Evolutionary conservation across 2,888 invertebrate genomes (phyloP), one percentile per base, ranked within the genome.

Genomic region (Heteropelma amictum): DNA sequence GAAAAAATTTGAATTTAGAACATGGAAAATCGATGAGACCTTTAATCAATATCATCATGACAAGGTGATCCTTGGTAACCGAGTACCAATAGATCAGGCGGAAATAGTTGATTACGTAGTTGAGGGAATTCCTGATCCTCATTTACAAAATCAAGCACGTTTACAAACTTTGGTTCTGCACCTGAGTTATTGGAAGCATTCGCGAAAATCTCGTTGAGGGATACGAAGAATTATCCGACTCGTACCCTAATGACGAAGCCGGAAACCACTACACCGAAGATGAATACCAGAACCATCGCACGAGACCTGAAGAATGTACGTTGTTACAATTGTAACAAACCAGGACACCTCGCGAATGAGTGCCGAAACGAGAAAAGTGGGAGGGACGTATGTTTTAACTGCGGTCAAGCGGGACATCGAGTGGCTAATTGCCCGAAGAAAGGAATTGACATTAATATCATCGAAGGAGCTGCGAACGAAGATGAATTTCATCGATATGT

Each of bases 11-110:
- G 76, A 79, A 47, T 28, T 64, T 0, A 47, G 77, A 23, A 63
- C 12, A 10, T 80, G 78, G 77, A 56, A 70, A 45, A 23, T 6
- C 21, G 26, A 23, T n/a, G 76, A 77, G 38, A 56, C 68, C 0
- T 80, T 77, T 17, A 69, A 61, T 28, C 72, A 80, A 30, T 80
- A 80, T 63, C 67, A 42, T 28, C 76, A 77, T 14, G 74, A 70
- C 28, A 80, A 80, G 58, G 64, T 72, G 8, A 65, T 80, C 14
- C 35, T 78, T 4, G 73, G 68, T 2, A 80, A 78, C 49, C 40
- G 58, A 1, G 56, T 74, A 5, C 77, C 74, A 0, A 69, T 77
- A n/a, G 61, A 63, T 3, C 49, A 67, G 10, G 58, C 33, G 5
- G 68, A 77, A 49, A 65, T 69, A 1, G 40, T 74, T n/a, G 77